Percentiles rank a stretch among this genome's conserved stretches.
These are phyloP conservation scores for Alca torda DNA, from an alignment of 2,797 vertebrate species.

Conservation along the genomic window DNA sequence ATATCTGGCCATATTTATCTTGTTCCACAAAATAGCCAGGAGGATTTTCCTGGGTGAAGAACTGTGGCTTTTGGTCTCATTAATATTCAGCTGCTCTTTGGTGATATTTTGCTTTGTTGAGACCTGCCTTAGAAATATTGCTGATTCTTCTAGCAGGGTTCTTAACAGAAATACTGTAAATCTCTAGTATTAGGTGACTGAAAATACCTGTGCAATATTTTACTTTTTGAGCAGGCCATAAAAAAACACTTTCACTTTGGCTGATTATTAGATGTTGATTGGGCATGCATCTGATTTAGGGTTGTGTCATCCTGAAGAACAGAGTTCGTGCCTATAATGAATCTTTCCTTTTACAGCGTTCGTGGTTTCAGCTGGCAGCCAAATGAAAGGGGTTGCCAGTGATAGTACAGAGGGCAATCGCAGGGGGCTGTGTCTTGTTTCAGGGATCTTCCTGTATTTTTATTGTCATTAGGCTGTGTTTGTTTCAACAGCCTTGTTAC, in stretches of 20 bases:
- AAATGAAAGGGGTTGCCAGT: rapidly evolving
- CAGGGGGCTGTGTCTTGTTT: neutral
- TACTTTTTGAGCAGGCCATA: neutral
- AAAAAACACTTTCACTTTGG: neutral
- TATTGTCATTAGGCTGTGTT: neutral
- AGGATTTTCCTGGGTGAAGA: neutral
- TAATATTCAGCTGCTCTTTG: constrained; percentile 4
- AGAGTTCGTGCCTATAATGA: neutral
- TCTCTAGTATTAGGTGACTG: neutral
- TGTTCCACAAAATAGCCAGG: neutral
- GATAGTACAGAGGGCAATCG: neutral
- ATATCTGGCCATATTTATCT: neutral
- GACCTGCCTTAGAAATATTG: neutral
- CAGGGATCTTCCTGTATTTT: neutral
- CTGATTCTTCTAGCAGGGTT: neutral
- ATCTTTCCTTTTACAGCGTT: neutral
- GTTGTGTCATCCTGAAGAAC: neutral
- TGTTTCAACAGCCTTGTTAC: neutral
- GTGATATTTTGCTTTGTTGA: constrained; percentile 20
- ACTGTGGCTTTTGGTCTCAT: neutral
- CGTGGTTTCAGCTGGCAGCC: rapidly evolving
- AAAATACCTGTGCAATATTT: neutral
- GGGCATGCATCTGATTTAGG: neutral
- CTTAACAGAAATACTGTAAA: neutral
- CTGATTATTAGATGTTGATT: neutral